Base-by-base conservation (phyloP, 2,888 invertebrate species). In the Syrphus vitripennis region DNA sequence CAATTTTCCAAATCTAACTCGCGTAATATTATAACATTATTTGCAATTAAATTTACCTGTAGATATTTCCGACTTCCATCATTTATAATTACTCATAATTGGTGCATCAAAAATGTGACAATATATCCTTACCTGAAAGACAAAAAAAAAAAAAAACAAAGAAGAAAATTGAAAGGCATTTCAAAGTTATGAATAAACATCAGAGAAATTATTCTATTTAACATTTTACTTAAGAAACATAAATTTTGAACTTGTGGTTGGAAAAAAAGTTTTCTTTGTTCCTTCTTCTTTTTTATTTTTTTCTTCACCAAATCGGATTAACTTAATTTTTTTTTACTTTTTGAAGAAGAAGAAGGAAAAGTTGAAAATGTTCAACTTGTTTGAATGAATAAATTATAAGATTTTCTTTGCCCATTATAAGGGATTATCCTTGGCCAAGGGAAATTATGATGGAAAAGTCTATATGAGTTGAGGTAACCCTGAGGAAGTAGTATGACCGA, bases 291-390 rank as follows among this genome's bases (percentile, higher is more conserved):
- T n/a, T n/a, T n/a, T n/a, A n/a, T n/a, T n/a, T n/a, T n/a, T n/a
- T n/a, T n/a, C n/a, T 21, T 45, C 6, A 26, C 24, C 1, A 65
- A 86, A 77, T 75, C 72, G 69, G 84, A 86, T 86, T 86, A 86
- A 74, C 55, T 70, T 29, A 45, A 0, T 19, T 65, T 19, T 48
- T 42, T 12, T 26, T 63, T 61, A 53, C 12, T 10, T 57, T 65
- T 34, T 48, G 21, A 29, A 21, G 12, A 24, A 16, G 31, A 12
- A 19, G 31, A 53, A 29, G 29, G 57, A 37, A 67, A 80, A 75
- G 48, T 84, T 86, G 72, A 77, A 77, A 83, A 61, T 67, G 59
- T 76, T 77, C 74, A 82, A 81, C 76, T 81, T 77, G 77, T 70
- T 86, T 69, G 70, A 45, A 61, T 83, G 83, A 53, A 87, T 79